phyloP scores from a whole-genome alignment of 2,888 invertebrate species.

The Oeneis ivallda region DNA sequence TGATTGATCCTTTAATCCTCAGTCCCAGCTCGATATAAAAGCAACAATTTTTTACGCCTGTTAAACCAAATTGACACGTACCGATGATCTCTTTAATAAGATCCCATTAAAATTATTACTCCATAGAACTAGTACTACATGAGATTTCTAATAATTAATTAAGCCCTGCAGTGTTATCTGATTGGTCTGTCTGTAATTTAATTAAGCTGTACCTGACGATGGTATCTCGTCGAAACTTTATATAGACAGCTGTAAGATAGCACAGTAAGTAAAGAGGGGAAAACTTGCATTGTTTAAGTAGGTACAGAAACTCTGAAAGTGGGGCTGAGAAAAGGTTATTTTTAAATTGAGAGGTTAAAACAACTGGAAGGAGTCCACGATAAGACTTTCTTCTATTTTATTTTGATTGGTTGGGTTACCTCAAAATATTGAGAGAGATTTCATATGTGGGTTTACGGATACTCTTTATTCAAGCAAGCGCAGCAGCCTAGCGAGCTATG shows the following conservation, averaged over 20 bases:
- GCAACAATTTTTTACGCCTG: conserved; percentile 18
- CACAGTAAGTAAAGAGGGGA: conserved; percentile 30
- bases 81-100: conserved; percentile 30
- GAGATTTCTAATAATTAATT: conserved; percentile 41
- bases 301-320: conserved; percentile 17
- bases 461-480: too few relatives aligned
- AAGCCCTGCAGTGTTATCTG: conserved; percentile 35
- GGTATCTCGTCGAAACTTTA: conserved; percentile 44
- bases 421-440: too few relatives aligned
- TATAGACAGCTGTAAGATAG: conserved; percentile 42
- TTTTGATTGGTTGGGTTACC: not conserved
- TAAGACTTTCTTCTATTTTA: not conserved
- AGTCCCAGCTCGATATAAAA: conserved; percentile 19
- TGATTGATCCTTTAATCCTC: conserved; percentile 24
- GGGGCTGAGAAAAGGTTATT: not conserved
- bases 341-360: not conserved
- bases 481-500: too few relatives aligned
- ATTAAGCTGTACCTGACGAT: conserved; percentile 44
- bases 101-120: conserved; percentile 32
- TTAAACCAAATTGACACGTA: conserved; percentile 23
- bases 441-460: too few relatives aligned
- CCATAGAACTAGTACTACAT: conserved; percentile 26
- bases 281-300: conserved; percentile 37
- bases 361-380: not conserved
- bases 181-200: conserved; percentile 43